Conservation (phyloP, 2,113 vertebrate species). For the Mystacornis crossleyi region DNA sequence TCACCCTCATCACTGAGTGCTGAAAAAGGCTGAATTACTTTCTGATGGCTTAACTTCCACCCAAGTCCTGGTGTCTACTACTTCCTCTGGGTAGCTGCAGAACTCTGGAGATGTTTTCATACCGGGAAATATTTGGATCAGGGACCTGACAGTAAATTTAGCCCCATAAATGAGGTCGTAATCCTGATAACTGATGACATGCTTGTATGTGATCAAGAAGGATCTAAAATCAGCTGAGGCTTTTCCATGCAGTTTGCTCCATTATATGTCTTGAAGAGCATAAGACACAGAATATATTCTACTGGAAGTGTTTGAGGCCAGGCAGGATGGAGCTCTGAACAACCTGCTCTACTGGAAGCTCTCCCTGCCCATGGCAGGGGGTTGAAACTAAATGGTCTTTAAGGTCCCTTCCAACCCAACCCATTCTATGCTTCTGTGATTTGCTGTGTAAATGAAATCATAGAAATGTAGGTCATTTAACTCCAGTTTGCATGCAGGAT, state of each 20-base stretch:
- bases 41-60: not conserved
- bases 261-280: not conserved
- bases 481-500: not conserved
- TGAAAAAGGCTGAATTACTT: not conserved
- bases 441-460: not conserved
- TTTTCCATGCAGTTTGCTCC: not conserved
- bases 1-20: accelerated
- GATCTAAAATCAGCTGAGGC: not conserved
- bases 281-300: not conserved
- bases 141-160: not conserved
- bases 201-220: not conserved
- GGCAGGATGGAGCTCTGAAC: not conserved
- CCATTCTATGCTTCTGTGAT: not conserved
- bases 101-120: not conserved
- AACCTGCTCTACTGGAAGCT: not conserved
- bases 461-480: not conserved
- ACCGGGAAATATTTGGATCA: not conserved
- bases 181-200: not conserved
- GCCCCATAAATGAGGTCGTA: not conserved
- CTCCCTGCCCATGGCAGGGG: not conserved
- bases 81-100: not conserved
- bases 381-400: not conserved
- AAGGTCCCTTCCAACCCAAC: not conserved
- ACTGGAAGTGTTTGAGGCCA: not conserved
- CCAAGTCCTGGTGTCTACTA: not conserved